Percentiles rank a stretch among this genome's conserved stretches.
Evolutionary conservation across 2,888 invertebrate genomes (phyloP).

Genomic region (Philopedon plagiatum): DNA sequence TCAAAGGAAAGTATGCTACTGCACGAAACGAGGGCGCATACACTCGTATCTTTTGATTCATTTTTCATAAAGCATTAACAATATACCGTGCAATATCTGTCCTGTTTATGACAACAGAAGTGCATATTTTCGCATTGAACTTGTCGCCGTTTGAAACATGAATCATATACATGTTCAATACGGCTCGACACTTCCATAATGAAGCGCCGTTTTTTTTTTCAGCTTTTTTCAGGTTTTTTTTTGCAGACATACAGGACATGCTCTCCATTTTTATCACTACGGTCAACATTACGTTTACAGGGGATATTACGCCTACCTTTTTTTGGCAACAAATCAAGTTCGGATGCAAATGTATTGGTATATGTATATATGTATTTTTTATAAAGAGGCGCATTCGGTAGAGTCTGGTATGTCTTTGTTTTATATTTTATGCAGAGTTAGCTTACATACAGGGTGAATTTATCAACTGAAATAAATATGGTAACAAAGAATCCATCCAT

Average conservation of each 20-base stretch:
- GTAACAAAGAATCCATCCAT: no score
- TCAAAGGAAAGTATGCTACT: slow-evolving; percentile 23
- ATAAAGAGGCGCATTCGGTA: no score
- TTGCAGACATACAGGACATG: slow-evolving; percentile 55
- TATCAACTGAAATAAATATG: no score
- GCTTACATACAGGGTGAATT: no score
- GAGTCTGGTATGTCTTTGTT: no score
- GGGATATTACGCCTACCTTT: slow-evolving; percentile 15
- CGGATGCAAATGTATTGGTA: not conserved
- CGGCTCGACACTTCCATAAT: slow-evolving; percentile 69
- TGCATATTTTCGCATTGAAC: slow-evolving; percentile 69
- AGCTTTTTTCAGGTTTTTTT: slow-evolving; percentile 53
- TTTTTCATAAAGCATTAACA: slow-evolving; percentile 69
- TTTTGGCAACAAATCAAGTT: slow-evolving; percentile 9
- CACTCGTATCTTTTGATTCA: slow-evolving; percentile 65
- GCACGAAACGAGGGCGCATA: slow-evolving; percentile 12
- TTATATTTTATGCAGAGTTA: no score
- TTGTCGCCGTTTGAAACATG: slow-evolving; percentile 68
- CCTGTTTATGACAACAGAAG: slow-evolving; percentile 68
- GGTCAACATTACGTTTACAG: slow-evolving; percentile 38
- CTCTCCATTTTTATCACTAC: slow-evolving; percentile 63
- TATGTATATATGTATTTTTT: no score
- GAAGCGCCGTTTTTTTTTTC: slow-evolving; percentile 63
- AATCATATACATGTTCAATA: slow-evolving; percentile 69
- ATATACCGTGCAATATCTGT: slow-evolving; percentile 68